Evolutionary conservation across 2,113 vertebrate genomes (phyloP).

Genomic region (Motacilla tschutschensis): DNA sequence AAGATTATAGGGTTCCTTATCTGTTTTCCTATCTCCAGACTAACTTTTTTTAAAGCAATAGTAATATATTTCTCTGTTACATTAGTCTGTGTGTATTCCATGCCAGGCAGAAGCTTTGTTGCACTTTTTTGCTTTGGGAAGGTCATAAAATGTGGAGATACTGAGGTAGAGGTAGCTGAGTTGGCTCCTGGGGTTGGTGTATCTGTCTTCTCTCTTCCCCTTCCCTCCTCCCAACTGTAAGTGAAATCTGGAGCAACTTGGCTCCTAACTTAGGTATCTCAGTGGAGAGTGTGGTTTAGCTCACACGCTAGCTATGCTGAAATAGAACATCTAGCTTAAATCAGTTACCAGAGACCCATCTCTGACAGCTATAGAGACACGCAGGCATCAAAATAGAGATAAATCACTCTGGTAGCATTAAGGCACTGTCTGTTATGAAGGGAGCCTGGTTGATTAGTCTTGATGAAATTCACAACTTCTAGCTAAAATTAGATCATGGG

Average conservation of each 20-base stretch:
- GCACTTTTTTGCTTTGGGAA: background rate
- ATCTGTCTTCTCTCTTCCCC: background rate
- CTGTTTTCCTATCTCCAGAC: background rate
- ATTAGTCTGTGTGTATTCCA: background rate
- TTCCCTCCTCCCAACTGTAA: background rate
- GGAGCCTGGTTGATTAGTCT: background rate
- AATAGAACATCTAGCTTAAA: background rate
- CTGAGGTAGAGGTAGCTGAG: background rate
- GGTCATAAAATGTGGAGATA: background rate
- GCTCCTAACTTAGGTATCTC: background rate
- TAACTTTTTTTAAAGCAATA: background rate
- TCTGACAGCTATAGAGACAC: background rate
- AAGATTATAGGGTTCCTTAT: background rate
- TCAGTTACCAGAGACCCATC: background rate
- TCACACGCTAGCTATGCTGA: fast-evolving
- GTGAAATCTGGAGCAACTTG: background rate
- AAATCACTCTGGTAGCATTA: background rate
- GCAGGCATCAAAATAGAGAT: background rate
- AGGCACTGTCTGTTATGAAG: background rate
- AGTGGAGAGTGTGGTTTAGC: background rate
- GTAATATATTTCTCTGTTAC: background rate
- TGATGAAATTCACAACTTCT: background rate
- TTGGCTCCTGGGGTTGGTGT: background rate
- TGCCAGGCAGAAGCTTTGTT: background rate
- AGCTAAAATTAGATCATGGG: background rate